Evolutionary conservation across 2,797 vertebrate species (phyloP), one percentile per base, ranked within the genome.

Genomic region (Mormyrops attenuatus): DNA sequence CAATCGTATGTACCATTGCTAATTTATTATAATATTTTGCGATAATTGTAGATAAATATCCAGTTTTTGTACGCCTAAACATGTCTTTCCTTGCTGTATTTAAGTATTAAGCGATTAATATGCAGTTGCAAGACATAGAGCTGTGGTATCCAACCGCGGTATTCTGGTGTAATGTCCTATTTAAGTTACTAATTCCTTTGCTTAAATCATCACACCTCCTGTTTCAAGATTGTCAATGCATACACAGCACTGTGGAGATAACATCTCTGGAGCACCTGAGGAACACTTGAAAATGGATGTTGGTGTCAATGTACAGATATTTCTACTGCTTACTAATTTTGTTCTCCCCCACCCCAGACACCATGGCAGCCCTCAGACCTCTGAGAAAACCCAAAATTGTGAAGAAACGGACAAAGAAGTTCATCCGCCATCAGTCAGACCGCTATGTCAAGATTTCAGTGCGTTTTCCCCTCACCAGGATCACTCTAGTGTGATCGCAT

Each of bases 351-450:
- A 1, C 52, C 3, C 22, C 0, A 91, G 99, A 98, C 95, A 93
- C 91, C 95, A 99, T 99, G 99, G 96, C 96, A 26, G 97, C 97
- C 93, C 97, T 99, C 89, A 94, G 98, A 88, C 98, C 99, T 85
- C 97, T 99, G 20, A 97, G 96, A 55, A 99, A 97, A 41, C 98
- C 97, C 30, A 98, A 96, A 88, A 99, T 99, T 4, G 96, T 99
- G 90, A 99, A 99, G 94, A 99, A 99, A 94, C 95, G 99, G 92
- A 98, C 97, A 38, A 99, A 99, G 96, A 99, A 99, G 95, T 99
- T 99, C 91, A 99, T 99, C 88, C 97, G 99, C 91, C 99, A 99
- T 89, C 99, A 99, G 50, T 99, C 99, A 1, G 99, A 99, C 89
- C 95, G 98, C 93, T 99, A 99, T 98, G 98, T 99, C 80, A 99